phyloP scores from a whole-genome alignment of 2,797 vertebrate species.

The Gallinago solitaria region DNA sequence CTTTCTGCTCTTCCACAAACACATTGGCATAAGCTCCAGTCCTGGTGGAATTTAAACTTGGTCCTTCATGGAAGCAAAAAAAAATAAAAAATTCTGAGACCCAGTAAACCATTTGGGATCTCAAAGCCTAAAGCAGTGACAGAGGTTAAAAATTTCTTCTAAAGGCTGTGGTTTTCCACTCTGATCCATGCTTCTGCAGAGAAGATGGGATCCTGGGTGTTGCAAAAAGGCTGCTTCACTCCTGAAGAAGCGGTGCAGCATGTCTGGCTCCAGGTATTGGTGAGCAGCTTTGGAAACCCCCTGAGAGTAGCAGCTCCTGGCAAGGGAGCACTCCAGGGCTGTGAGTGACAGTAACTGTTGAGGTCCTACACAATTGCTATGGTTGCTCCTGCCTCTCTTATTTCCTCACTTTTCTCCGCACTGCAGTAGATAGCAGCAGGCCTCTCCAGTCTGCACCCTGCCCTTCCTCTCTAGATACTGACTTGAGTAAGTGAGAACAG shows the following conservation, averaged over 20 bases:
- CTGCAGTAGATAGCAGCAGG: background rate
- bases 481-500: background rate
- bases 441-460: background rate
- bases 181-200: background rate
- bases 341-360: background rate
- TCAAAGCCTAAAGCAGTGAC: background rate
- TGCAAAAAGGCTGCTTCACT: background rate
- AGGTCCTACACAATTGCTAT: background rate
- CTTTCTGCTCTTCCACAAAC: background rate
- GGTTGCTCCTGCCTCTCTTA: background rate
- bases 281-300: background rate
- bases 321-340: accelerated
- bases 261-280: background rate
- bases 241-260: background rate
- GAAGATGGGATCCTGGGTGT: background rate
- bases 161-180: background rate
- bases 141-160: background rate
- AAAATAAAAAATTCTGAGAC: background rate
- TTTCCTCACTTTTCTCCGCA: background rate
- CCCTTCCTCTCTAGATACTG: background rate
- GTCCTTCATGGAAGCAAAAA: background rate
- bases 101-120: background rate
- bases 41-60: background rate
- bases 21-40: accelerated
- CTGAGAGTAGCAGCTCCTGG: background rate